Percentiles rank a stretch among this genome's conserved stretches.
These are phyloP conservation scores for Luscinia luscinia DNA, from an alignment of 2,797 vertebrate genomes.

Conservation along the genomic window DNA sequence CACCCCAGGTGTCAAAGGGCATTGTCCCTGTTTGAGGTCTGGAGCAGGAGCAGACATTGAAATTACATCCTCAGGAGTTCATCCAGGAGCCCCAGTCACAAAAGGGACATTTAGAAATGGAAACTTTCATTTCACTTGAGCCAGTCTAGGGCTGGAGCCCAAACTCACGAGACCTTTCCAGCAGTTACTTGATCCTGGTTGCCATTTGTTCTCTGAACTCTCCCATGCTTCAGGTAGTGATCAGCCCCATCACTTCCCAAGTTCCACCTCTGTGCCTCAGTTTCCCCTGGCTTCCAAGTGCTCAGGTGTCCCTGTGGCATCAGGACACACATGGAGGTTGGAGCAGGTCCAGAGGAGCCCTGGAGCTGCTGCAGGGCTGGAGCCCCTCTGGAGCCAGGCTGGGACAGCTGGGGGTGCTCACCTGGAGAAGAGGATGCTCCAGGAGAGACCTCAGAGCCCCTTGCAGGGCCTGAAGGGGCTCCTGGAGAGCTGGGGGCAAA, in stretches of 20 bases:
- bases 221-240: not conserved
- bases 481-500: not conserved
- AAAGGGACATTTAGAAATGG: not conserved
- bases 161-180: not conserved
- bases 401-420: not conserved
- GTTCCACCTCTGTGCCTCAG: not conserved
- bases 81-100: not conserved
- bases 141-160: not conserved
- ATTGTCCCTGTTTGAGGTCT: not conserved
- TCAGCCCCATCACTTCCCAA: not conserved
- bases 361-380: not conserved
- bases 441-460: not conserved
- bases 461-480: rapidly evolving
- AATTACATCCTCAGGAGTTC: not conserved
- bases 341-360: not conserved
- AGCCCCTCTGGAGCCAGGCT: not conserved
- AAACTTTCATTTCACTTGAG: not conserved
- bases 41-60: not conserved
- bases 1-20: not conserved
- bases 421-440: not conserved
- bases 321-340: rapidly evolving
- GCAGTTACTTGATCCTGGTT: not conserved
- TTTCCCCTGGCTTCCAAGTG: rapidly evolving
- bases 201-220: not conserved
- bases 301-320: not conserved